Evolutionary conservation across 2,113 vertebrate genomes (phyloP).

Genomic region (Argyrosomus japonicus): DNA sequence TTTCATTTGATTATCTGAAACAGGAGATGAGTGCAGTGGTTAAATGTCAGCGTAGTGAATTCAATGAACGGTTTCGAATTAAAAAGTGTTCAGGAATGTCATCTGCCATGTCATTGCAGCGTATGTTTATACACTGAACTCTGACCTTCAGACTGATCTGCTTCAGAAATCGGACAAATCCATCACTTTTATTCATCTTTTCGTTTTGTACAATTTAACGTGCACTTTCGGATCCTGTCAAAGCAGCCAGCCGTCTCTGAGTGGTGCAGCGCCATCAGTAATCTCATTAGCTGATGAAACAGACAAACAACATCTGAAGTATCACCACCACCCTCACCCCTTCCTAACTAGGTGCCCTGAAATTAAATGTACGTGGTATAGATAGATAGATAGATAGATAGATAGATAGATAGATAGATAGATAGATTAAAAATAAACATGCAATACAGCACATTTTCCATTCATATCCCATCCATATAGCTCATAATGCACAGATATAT

Average conservation of each 20-base stretch:
- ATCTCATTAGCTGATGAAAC: conserved; percentile 48
- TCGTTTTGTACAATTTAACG: neutral
- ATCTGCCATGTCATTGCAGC: neutral
- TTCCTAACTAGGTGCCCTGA: no score
- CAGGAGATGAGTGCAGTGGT: neutral
- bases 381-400: no score
- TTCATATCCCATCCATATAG: no score
- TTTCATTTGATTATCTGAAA: conserved; percentile 16
- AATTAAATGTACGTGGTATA: no score
- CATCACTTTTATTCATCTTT: neutral
- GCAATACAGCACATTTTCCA: no score
- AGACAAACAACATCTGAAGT: conserved; percentile 26
- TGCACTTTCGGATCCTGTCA: conserved; percentile 17
- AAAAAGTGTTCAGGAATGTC: neutral
- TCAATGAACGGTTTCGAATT: neutral
- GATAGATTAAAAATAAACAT: no score
- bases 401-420: no score
- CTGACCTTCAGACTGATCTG: neutral
- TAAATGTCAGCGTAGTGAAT: conserved; percentile 10
- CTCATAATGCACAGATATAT: no score
- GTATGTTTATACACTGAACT: neutral
- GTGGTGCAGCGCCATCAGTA: neutral
- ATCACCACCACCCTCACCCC: neutral
- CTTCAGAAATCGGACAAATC: no score
- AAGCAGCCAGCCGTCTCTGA: conserved; percentile 12